phyloP scores from a whole-genome alignment of 2,797 vertebrate genomes.

The Pangasius krempfi region DNA sequence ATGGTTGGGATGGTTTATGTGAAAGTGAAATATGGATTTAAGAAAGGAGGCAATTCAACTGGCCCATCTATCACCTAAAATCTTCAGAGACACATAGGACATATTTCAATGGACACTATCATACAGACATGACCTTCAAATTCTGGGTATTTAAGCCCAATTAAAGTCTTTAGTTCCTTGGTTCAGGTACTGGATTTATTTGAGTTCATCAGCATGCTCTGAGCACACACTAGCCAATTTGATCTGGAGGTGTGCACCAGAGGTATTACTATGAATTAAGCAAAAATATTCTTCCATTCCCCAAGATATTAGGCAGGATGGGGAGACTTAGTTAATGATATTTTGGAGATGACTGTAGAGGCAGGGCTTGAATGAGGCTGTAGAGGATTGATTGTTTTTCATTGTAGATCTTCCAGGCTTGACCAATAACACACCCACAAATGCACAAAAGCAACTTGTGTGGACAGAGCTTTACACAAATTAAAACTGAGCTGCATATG shows the following conservation, averaged over 20 bases:
- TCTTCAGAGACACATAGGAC: background rate
- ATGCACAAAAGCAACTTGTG: background rate
- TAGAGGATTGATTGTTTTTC: background rate
- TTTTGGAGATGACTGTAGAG: background rate
- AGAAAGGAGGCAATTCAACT: background rate
- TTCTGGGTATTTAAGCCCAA: background rate
- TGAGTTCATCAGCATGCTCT: background rate
- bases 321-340: background rate
- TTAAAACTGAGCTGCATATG: background rate
- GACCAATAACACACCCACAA: background rate
- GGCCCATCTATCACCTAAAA: background rate
- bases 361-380: background rate
- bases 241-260: background rate
- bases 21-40: background rate
- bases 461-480: background rate
- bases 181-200: background rate
- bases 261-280: background rate
- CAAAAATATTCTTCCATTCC: background rate
- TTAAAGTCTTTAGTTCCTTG: background rate
- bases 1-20: background rate
- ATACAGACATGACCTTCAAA: background rate
- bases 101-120: too few species aligned
- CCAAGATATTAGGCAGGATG: background rate
- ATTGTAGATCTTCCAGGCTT: background rate
- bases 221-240: background rate